Evolutionary conservation across 1,140 invertebrate genomes (phyloP), one percentile per base, ranked within the genome.

Genomic region (Drosophila aff.): DNA sequence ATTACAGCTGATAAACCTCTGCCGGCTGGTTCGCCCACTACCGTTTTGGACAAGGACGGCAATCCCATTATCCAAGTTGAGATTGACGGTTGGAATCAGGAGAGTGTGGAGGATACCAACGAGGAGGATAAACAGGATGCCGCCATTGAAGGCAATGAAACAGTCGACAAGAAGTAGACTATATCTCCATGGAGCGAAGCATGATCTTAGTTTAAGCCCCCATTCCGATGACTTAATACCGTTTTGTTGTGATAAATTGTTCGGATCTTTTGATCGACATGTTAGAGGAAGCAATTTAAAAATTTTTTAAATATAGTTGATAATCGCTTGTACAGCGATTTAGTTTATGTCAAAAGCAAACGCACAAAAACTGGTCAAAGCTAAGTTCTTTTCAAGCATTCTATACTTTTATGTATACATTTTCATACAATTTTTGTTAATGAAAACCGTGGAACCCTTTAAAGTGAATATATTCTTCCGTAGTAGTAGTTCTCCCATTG

Each of bases 21-120:
- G 11, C 63, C 49, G 0, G 0, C 16, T 2, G 46, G 28, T 23
- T 23, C 52, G 2, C 13, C 28, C 1, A 52, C 38, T n/a, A 50
- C 57, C 3, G 57, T 89, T 0, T 1, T 83, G 7, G 84, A 68
- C 23, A 43, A 16, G 2, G 55, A 89, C 16, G 84, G 84, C 0
- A 43, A 61, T 46, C 81, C 73, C 4, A 75, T 87, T 46, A 58
- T 72, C 3, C 73, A 85, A 9, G 68, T 83, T 13, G 83, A 89
- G 15, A 87, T 87, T n/a, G 83, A 87, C 52, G 83, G 84, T 4
- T 87, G 84, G 84, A 84, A 78, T 16, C 43, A 43, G n/a, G 72
- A 18, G 10, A 16, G 31, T 4, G 77, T 65, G 0, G 77, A 77
- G 1, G 62, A 62, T 41, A 64, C 52, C 15, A 62, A 62, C 2